These are phyloP conservation scores for Eristalis intricaria DNA, from an alignment of 2,888 invertebrate genomes.

Conservation along the genomic window DNA sequence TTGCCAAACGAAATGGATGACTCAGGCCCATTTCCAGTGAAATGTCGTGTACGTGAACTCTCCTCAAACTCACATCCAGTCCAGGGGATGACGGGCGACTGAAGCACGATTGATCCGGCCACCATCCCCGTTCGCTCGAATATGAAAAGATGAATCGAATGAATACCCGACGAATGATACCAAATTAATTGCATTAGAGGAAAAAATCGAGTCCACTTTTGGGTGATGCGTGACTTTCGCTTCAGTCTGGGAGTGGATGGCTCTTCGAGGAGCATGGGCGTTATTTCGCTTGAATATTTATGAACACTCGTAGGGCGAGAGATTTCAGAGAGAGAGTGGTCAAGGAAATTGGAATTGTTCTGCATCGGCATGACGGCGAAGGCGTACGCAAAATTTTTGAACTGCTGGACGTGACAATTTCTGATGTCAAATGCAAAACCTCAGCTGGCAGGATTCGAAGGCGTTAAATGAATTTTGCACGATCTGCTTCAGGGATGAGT, in stretches of 20 bases:
- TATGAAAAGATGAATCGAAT: slow-evolving; percentile 40
- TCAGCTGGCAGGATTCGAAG: not conserved
- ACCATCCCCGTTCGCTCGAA: not conserved
- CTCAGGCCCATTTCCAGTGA: slow-evolving; percentile 35
- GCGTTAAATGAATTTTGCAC: not conserved
- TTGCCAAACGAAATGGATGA: slow-evolving; percentile 46
- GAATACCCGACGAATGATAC: slow-evolving; percentile 43
- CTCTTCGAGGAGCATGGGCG: too few species aligned
- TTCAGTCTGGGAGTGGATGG: not conserved
- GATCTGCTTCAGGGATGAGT: not conserved
- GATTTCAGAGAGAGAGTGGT: not conserved
- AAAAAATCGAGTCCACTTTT: slow-evolving; percentile 41
- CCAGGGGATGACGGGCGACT: not conserved
- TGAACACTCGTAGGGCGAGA: not conserved
- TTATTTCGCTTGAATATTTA: not conserved
- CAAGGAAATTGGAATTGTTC: not conserved
- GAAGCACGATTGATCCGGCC: slow-evolving; percentile 44
- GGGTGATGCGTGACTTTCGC: slow-evolving; percentile 38
- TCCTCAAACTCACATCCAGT: not conserved
- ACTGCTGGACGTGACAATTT: not conserved
- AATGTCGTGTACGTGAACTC: slow-evolving; percentile 42
- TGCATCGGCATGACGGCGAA: not conserved
- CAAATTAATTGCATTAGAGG: slow-evolving; percentile 56
- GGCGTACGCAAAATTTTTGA: not conserved
- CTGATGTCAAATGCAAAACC: not conserved